Evolutionary conservation across 2,113 vertebrate genomes (phyloP).

Genomic region (Chinchilla lanigera): DNA sequence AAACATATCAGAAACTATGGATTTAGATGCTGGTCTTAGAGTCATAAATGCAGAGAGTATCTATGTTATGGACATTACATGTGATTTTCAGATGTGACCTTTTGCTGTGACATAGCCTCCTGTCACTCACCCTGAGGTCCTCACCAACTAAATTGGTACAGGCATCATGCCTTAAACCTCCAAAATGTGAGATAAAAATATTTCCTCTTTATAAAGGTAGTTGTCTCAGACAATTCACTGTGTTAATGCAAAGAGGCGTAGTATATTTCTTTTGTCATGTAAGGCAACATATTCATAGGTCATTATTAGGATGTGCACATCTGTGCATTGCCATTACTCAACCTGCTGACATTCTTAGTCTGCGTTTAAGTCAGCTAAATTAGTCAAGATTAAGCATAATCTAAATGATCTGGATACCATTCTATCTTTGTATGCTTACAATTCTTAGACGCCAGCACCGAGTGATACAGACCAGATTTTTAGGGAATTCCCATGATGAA

Average conservation of each 20-base stretch:
- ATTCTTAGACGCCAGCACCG: neutral
- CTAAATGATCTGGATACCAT: neutral
- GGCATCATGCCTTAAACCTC: neutral
- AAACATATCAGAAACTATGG: neutral
- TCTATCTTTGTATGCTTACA: neutral
- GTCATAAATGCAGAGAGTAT: neutral
- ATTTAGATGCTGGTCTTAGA: neutral
- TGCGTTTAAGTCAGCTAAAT: neutral
- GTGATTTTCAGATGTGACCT: neutral
- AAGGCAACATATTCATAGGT: neutral
- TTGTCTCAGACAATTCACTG: neutral
- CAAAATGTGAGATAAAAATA: neutral
- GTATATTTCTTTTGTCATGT: neutral
- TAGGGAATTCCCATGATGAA: neutral
- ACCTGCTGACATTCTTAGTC: neutral
- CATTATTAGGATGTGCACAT: neutral
- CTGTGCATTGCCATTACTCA: neutral
- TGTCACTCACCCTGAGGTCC: too few species aligned
- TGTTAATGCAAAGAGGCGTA: neutral
- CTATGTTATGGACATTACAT: neutral
- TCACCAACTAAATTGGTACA: neutral
- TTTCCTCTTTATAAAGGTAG: neutral
- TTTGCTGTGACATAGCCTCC: neutral
- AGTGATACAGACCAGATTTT: neutral
- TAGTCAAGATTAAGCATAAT: neutral